phyloP scores from a whole-genome alignment of 30 jellyfish, hydroid and myxozoan species.

The Haliclystus octoradiatus region DNA sequence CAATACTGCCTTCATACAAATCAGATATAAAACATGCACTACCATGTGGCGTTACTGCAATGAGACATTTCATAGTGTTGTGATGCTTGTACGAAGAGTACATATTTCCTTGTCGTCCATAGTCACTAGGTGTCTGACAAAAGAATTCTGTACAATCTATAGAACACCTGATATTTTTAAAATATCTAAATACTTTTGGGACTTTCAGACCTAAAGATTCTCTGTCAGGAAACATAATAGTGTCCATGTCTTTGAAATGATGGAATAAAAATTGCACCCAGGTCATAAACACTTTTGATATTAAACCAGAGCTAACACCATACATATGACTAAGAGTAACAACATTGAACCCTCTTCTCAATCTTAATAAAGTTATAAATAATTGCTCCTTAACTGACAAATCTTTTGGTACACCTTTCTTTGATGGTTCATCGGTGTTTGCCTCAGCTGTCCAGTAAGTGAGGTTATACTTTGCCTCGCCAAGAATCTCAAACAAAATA shows the following conservation, averaged over 20 bases:
- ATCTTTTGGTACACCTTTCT: no score
- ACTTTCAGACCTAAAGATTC: slow-evolving; percentile 9
- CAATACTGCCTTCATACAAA: slow-evolving; percentile 53
- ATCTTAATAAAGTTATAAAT: slow-evolving; percentile 32
- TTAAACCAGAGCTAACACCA: slow-evolving; percentile 31
- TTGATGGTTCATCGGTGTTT: no score
- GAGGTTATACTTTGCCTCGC: slow-evolving; percentile 46
- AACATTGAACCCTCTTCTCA: slow-evolving; percentile 47
- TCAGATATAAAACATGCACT: slow-evolving; percentile 45
- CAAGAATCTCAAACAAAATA: slow-evolving; percentile 42
- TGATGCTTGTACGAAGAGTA: slow-evolving; percentile 52
- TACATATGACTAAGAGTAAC: slow-evolving; percentile 43
- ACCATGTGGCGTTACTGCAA: slow-evolving; percentile 72
- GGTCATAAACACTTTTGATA: slow-evolving; percentile 39
- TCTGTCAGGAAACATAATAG: slow-evolving; percentile 45
- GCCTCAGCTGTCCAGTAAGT: slow-evolving; percentile 29
- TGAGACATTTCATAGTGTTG: slow-evolving; percentile 36
- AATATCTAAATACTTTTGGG: slow-evolving; percentile 33
- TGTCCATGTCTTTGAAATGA: slow-evolving; percentile 39
- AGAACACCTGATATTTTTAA: slow-evolving; percentile 29
- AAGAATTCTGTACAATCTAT: slow-evolving; percentile 58
- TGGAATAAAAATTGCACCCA: slow-evolving; percentile 49
- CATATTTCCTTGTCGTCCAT: slow-evolving; percentile 51
- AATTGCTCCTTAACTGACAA: no score
- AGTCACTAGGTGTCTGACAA: slow-evolving; percentile 38